Percentiles rank a stretch among this genome's conserved stretches.
Evolutionary conservation across 2,797 vertebrate genomes (phyloP).

Genomic region (Trachurus trachurus): DNA sequence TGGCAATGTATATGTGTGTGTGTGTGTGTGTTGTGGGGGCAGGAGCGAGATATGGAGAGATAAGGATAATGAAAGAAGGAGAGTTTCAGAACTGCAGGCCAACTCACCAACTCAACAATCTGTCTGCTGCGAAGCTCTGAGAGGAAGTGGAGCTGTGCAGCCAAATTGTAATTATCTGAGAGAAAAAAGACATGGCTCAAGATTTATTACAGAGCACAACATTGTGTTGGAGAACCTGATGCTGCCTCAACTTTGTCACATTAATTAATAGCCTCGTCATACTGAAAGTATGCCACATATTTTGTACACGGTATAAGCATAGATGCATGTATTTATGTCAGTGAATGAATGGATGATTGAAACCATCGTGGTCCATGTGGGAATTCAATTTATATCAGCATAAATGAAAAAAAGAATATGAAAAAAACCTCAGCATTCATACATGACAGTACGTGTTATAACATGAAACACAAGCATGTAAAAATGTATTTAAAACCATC

Average conservation of each 20-base stretch:
- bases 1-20: slow-evolving; percentile 65
- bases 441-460: too few species aligned
- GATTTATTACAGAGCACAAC: slow-evolving; percentile 71
- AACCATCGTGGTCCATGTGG: neutral
- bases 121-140: slow-evolving; percentile 74
- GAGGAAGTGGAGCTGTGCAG: slow-evolving; percentile 76
- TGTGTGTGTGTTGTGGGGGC: slow-evolving; percentile 57
- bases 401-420: too few species aligned
- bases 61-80: slow-evolving; percentile 83
- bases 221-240: slow-evolving; percentile 63
- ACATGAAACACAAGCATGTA: too few species aligned
- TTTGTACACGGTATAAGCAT: slow-evolving; percentile 3
- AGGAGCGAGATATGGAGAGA: slow-evolving; percentile 82
- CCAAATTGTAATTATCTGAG: slow-evolving; percentile 83
- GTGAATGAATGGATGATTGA: neutral
- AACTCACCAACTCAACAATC: slow-evolving; percentile 82
- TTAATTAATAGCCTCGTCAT: slow-evolving; percentile 49
- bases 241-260: slow-evolving; percentile 52
- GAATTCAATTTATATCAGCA: neutral
- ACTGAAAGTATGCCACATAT: slow-evolving; percentile 27
- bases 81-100: slow-evolving; percentile 85
- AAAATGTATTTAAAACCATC: neutral
- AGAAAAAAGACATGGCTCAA: slow-evolving; percentile 71
- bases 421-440: too few species aligned
- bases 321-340: neutral